Evolutionary conservation across 2,113 vertebrate genomes (phyloP).

Genomic region (Plestiodon gilberti): DNA sequence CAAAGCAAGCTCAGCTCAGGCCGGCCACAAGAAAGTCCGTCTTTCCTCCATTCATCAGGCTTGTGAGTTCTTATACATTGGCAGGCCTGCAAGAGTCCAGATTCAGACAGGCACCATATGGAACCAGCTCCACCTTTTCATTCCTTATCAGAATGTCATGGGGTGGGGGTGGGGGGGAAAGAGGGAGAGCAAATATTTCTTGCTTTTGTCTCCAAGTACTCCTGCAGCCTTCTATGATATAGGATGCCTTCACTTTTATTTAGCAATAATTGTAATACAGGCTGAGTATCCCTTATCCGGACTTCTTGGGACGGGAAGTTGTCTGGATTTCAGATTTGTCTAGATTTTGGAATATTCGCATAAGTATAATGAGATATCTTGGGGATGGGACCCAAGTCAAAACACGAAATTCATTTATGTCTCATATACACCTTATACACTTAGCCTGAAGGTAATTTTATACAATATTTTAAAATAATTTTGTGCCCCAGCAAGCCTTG

Average conservation of each 20-base stretch:
- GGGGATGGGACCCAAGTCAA: too few species aligned
- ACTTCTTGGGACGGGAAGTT: too few species aligned
- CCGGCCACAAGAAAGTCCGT: constrained; percentile 36
- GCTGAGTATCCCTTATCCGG: too few species aligned
- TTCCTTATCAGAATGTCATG: constrained; percentile 68
- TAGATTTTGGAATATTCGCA: too few species aligned
- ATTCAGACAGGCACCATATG: constrained; percentile 60
- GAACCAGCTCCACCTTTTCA: constrained; percentile 67
- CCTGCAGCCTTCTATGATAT: constrained; percentile 51
- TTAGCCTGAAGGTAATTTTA: too few species aligned
- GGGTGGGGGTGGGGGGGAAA: neutral
- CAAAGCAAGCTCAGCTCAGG: constrained; percentile 35
- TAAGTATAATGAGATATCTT: too few species aligned
- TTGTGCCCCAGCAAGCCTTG: too few species aligned
- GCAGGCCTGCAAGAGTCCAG: constrained; percentile 31
- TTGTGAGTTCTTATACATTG: constrained; percentile 9
- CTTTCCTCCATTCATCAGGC: constrained; percentile 62
- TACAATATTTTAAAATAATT: too few species aligned
- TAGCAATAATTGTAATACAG: too few species aligned
- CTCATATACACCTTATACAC: too few species aligned
- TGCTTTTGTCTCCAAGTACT: constrained; percentile 52
- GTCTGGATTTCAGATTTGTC: too few species aligned
- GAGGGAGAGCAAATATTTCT: constrained; percentile 41
- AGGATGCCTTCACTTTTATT: constrained; percentile 68
- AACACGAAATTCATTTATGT: too few species aligned